Conservation (phyloP, 2,797 vertebrate species). For the Sebastolobus alascanus region DNA sequence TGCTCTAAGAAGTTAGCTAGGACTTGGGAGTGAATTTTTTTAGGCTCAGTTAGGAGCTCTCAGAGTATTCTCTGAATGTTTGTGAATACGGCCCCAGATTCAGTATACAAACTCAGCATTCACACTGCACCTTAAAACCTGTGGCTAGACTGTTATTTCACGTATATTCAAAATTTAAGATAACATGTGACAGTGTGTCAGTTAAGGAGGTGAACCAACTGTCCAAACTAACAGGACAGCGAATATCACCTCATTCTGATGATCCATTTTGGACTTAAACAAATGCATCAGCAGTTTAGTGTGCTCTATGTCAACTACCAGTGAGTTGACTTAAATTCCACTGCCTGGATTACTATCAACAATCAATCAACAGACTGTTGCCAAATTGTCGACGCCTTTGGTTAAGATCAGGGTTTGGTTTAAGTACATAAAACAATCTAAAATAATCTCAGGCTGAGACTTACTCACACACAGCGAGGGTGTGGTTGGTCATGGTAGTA, state of each 20-base stretch:
- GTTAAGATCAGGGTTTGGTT: slow-evolving; percentile 1
- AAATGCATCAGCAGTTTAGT: not conserved
- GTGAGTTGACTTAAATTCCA: too few relatives aligned
- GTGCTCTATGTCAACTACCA: not conserved
- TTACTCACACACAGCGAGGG: not conserved
- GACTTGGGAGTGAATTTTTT: too few relatives aligned
- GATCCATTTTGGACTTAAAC: not conserved
- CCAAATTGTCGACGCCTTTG: not conserved
- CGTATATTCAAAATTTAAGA: not conserved
- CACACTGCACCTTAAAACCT: not conserved
- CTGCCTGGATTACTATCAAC: not conserved
- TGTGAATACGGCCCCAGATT: too few relatives aligned
- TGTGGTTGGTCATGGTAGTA: not conserved
- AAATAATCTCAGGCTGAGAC: not conserved
- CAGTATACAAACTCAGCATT: too few relatives aligned
- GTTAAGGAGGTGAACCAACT: not conserved
- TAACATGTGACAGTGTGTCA: not conserved
- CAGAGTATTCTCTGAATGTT: too few relatives aligned
- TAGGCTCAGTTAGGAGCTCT: too few relatives aligned
- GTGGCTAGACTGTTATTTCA: not conserved
- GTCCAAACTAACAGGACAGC: not conserved
- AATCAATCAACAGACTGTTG: not conserved
- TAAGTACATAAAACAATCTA: not conserved
- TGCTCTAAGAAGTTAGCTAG: too few relatives aligned
- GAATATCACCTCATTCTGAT: not conserved